These are phyloP conservation scores for Hippocampus mohnikei DNA, from an alignment of 2,113 vertebrate genomes.

Conservation along the genomic window DNA sequence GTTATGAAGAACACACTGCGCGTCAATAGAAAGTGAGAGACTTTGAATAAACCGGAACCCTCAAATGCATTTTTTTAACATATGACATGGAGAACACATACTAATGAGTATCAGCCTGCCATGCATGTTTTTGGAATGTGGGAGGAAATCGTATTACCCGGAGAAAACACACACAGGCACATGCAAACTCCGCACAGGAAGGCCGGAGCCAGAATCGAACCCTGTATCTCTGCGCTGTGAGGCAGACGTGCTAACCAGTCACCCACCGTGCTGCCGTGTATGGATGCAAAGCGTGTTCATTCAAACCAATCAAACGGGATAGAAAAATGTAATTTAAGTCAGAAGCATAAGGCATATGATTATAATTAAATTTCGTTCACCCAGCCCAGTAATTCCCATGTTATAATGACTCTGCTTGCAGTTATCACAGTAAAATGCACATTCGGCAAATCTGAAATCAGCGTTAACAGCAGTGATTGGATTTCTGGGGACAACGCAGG, in stretches of 20 bases:
- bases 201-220: too few species aligned
- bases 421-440: conserved; percentile 71
- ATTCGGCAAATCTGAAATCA: conserved; percentile 76
- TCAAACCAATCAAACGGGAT: background rate
- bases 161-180: too few species aligned
- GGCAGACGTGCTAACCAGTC: too few species aligned
- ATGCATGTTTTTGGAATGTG: too few species aligned
- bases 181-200: too few species aligned
- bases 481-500: conserved; percentile 40
- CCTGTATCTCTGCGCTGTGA: too few species aligned
- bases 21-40: conserved; percentile 31
- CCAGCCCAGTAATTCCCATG: conserved; percentile 68
- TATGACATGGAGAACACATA: background rate
- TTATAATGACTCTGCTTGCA: conserved; percentile 76
- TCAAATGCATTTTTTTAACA: background rate
- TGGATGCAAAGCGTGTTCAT: background rate
- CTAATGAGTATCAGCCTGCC: background rate
- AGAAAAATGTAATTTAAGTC: conserved; percentile 60
- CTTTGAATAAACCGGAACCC: conserved; percentile 15
- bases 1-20: conserved; percentile 49
- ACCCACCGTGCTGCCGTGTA: too few species aligned
- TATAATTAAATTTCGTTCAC: conserved; percentile 76
- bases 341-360: conserved; percentile 76
- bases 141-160: too few species aligned
- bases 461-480: conserved; percentile 66